These are phyloP conservation scores for Leucopsar rothschildi DNA, from an alignment of 2,113 vertebrate genomes.

Conservation along the genomic window DNA sequence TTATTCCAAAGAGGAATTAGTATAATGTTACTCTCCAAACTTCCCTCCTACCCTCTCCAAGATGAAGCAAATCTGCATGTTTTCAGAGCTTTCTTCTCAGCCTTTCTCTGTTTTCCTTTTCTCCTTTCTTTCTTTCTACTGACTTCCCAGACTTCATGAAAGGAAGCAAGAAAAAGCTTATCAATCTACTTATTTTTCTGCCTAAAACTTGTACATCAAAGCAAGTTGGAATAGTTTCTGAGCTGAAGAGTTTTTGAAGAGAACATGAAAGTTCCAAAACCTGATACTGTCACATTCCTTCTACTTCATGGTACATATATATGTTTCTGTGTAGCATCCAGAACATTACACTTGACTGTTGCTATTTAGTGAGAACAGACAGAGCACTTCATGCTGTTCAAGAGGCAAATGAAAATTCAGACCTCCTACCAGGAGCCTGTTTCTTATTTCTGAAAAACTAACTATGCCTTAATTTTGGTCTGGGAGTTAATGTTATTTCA, in stretches of 20 bases:
- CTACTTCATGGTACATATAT: not conserved
- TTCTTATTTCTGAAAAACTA: constrained; percentile 33
- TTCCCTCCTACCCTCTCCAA: not conserved
- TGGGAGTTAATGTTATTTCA: not conserved
- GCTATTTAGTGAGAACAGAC: not conserved
- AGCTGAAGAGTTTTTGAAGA: not conserved
- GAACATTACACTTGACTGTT: not conserved
- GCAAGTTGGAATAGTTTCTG: not conserved
- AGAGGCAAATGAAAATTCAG: not conserved
- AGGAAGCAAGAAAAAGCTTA: not conserved
- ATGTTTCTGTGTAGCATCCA: not conserved
- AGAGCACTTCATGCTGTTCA: not conserved
- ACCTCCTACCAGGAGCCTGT: constrained; percentile 3
- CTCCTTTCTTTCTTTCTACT: not conserved
- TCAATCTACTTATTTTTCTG: not conserved
- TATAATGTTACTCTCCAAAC: not conserved
- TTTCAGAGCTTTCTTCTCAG: not conserved
- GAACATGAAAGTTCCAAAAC: not conserved
- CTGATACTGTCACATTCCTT: not conserved
- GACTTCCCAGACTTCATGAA: not conserved
- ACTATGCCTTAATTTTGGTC: not conserved
- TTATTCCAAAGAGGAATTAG: not conserved
- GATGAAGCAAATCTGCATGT: not conserved
- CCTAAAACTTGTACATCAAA: not conserved
- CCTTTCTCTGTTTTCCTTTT: not conserved